phyloP scores from a whole-genome alignment of 2,888 invertebrate species.

The Drosophila fulvimacula region DNA sequence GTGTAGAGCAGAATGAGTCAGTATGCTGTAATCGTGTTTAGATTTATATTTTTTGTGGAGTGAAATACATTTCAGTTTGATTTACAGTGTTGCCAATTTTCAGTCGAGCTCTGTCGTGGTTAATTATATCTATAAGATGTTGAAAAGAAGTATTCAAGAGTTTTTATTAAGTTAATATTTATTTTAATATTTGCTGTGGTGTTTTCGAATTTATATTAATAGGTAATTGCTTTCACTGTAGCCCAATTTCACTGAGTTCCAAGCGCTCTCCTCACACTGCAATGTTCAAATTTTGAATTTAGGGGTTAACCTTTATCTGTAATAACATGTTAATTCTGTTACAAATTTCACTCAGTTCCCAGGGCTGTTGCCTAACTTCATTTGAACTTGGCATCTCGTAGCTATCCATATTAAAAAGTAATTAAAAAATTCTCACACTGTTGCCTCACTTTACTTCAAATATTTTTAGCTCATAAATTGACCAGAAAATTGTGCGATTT shows the following conservation, averaged over 20 bases:
- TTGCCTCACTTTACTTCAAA: conserved; percentile 1
- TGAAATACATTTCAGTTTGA: fast-evolving
- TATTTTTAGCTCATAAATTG: neutral
- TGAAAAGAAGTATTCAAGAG: too few species aligned
- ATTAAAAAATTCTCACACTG: neutral
- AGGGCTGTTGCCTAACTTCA: too few species aligned
- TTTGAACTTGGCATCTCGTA: too few species aligned
- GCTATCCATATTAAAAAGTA: neutral
- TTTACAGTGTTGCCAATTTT: neutral
- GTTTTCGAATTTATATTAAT: too few species aligned
- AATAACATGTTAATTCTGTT: too few species aligned
- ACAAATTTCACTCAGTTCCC: too few species aligned
- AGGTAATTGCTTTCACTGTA: neutral
- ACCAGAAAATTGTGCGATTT: neutral
- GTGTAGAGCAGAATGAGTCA: too few species aligned
- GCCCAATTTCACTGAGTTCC: neutral
- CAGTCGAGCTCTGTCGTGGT: neutral
- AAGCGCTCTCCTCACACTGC: neutral
- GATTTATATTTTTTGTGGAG: neutral
- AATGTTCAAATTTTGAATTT: neutral
- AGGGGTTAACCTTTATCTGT: too few species aligned
- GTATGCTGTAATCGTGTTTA: neutral
- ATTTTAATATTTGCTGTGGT: too few species aligned
- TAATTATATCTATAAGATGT: neutral
- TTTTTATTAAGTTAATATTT: too few species aligned